Conservation (phyloP, 2,888 invertebrate genomes). For the Onthophagus sagittarius region DNA sequence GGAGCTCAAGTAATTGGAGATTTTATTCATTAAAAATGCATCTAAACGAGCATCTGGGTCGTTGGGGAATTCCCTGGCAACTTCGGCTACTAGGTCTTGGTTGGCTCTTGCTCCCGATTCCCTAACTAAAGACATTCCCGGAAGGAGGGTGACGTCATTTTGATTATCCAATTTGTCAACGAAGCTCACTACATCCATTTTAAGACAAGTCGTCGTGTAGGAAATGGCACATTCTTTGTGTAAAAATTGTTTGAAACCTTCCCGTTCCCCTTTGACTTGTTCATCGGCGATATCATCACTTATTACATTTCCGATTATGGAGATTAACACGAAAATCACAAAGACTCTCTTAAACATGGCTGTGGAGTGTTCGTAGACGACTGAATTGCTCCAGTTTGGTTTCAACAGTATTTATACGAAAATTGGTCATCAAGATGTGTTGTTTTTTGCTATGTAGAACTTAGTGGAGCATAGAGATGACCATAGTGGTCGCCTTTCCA, state of each 20-base stretch:
- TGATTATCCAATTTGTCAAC: slow-evolving; percentile 70
- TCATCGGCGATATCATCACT: slow-evolving; percentile 22
- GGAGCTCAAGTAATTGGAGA: slow-evolving; percentile 67
- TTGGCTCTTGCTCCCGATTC: slow-evolving; percentile 56
- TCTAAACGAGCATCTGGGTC: slow-evolving; percentile 74
- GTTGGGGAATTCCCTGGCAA: slow-evolving; percentile 71
- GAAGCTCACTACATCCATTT: slow-evolving; percentile 72
- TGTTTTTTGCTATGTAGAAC: slow-evolving; percentile 34
- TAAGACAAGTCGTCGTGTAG: slow-evolving; percentile 72
- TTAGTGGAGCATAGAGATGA: slow-evolving; percentile 49
- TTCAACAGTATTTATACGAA: slow-evolving; percentile 28
- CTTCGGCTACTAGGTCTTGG: slow-evolving; percentile 68
- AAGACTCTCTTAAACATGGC: slow-evolving; percentile 21
- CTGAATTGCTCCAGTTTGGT: slow-evolving; percentile 24
- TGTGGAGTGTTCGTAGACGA: slow-evolving; percentile 24
- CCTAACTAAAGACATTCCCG: slow-evolving; percentile 71
- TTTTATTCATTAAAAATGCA: slow-evolving; percentile 67
- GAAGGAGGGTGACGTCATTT: slow-evolving; percentile 64
- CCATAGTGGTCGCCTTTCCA: slow-evolving; percentile 2
- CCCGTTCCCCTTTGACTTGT: slow-evolving; percentile 33
- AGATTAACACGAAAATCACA: slow-evolving; percentile 25
- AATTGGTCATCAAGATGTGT: slow-evolving; percentile 17
- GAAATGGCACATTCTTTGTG: slow-evolving; percentile 54
- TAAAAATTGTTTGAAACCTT: slow-evolving; percentile 43
- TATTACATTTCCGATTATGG: slow-evolving; percentile 14